Base-by-base conservation (phyloP, 2,797 vertebrate genomes). In the Lepilemur septentrionalis region DNA sequence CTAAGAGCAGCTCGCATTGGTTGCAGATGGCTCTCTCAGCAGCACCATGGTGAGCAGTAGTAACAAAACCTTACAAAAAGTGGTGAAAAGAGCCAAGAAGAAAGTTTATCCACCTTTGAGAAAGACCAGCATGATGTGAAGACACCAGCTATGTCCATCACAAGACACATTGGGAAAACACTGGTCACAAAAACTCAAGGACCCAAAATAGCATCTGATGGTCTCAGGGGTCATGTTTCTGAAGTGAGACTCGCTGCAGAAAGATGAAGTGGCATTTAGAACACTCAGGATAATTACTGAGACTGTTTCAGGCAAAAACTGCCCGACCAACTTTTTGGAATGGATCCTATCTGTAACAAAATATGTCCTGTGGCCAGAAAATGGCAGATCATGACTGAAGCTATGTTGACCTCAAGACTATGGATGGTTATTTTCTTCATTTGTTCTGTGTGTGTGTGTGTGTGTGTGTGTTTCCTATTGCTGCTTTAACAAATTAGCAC, bases 11-110 rank as follows among this genome's bases (percentile, higher is more conserved):
- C 72, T 48, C 7, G 3, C 15, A 10, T 11, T 32, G 20, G 12
- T 2, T 22, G 32, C 1, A 0, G n/a, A 38, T 0, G 2, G 38
- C 5, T 6, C 35, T 70, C 32, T 91, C 65, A 32, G 32, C 15
- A 50, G 52, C 9, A 14, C 13, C 28, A 25, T 18, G 2, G 43
- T 50, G n/a, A 28, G 48, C 35, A 79, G 52, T 28, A 41, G 38
- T 9, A 41, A 28, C 10, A 38, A 17, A 43, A 46, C 13, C 30
- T 63, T 73, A 73, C 13, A 55, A 81, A 52, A 65, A 13, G 11
- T 7, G 11, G 35, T 30, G 30, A 75, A 75, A 63, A 43, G 43
- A 14, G 9, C 35, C n/a, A 50, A 65, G 35, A 59, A 69, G 25
- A 57, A 91, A 43, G 48, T n/a, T 57, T 9, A n/a, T 32, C 15